These are phyloP conservation scores for Typhlomys cinereus DNA, from an alignment of 2,113 vertebrate genomes.

Conservation along the genomic window DNA sequence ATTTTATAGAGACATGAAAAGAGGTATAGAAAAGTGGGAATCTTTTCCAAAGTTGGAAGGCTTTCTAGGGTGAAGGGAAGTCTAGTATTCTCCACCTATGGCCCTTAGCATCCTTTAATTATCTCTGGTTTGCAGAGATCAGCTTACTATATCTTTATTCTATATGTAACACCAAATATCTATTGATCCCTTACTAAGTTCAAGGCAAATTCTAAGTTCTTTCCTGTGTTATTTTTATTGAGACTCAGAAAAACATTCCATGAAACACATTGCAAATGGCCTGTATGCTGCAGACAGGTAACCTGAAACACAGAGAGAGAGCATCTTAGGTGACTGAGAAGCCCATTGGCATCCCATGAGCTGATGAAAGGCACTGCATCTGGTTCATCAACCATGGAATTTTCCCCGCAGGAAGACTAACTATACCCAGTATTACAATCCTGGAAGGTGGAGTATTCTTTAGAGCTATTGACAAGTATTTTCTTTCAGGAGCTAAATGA, in stretches of 20 bases:
- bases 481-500: background rate
- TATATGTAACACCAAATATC: background rate
- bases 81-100: background rate
- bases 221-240: background rate
- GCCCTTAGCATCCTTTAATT: background rate
- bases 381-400: background rate
- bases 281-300: background rate
- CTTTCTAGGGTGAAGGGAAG: background rate
- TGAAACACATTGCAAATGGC: background rate
- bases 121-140: background rate
- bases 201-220: background rate
- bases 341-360: background rate
- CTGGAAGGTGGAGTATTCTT: background rate
- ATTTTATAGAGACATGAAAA: background rate
- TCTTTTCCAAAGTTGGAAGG: background rate
- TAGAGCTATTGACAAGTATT: background rate
- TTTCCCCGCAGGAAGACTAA: background rate
- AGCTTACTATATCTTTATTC: background rate
- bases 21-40: background rate
- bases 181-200: background rate
- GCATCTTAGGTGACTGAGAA: background rate
- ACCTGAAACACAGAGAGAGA: background rate
- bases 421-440: fast-evolving
- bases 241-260: background rate
- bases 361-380: background rate